phyloP scores from a whole-genome alignment of 2,113 vertebrate species.

The Dissostichus mawsoni region DNA sequence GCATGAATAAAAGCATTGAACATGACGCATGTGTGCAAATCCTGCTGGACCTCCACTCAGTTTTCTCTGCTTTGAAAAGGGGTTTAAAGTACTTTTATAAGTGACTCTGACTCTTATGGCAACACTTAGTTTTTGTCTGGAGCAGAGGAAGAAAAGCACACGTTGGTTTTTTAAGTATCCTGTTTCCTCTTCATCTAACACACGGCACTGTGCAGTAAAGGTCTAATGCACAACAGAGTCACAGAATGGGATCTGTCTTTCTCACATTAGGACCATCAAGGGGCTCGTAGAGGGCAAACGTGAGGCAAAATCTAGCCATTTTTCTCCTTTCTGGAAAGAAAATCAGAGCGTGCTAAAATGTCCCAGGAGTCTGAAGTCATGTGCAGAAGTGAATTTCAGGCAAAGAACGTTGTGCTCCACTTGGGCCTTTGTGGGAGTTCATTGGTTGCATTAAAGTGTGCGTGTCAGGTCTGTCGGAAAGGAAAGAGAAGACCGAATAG shows the following conservation, averaged over 20 bases:
- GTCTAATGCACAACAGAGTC: conserved; percentile 21
- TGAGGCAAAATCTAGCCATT: conserved; percentile 45
- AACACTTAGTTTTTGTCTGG: conserved; percentile 38
- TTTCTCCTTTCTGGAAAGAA: conserved; percentile 49
- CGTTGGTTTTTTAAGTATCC: conserved; percentile 38
- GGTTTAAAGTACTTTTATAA: conserved; percentile 37
- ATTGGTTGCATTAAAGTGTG: conserved; percentile 37
- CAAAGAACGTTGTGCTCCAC: conserved; percentile 58
- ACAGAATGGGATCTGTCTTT: conserved; percentile 52
- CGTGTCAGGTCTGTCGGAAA: conserved; percentile 57
- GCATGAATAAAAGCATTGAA: conserved; percentile 42
- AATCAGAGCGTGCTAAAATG: conserved; percentile 43
- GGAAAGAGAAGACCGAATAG: conserved; percentile 53
- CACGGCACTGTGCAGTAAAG: conserved; percentile 21
- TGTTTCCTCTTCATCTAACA: conserved; percentile 51
- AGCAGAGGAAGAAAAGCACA: conserved; percentile 33
- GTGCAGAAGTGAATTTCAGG: conserved; percentile 65
- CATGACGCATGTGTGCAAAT: conserved; percentile 38
- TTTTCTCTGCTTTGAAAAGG: conserved; percentile 45
- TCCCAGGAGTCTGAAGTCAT: conserved; percentile 63
- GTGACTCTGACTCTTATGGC: conserved; percentile 16
- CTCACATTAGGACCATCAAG: conserved; percentile 43
- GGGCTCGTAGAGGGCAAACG: conserved; percentile 37
- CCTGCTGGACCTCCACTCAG: conserved; percentile 39
- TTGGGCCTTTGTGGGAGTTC: conserved; percentile 56